Evolutionary conservation across 2,113 vertebrate genomes (phyloP), one percentile per base, ranked within the genome.

Genomic region (Himantopus leucocephalus): DNA sequence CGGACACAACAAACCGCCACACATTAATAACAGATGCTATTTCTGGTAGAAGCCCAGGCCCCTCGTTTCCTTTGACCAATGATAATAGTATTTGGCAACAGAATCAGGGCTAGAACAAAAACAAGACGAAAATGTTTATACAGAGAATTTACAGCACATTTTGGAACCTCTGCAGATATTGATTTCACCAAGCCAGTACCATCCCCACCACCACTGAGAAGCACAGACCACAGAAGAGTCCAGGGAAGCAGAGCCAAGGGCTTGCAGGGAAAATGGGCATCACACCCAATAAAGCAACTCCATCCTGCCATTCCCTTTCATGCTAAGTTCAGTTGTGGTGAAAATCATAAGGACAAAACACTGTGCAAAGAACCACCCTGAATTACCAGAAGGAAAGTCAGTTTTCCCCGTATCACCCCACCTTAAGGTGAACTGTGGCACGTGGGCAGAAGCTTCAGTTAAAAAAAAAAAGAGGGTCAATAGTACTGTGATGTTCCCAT

Each of bases 21-120:
- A 52, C 15, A 5, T 52, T 58, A 89, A 77, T 47, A 63, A 92
- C 80, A 92, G 68, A 78, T 87, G 53, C 80, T 91, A 95, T 85
- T 97, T 90, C 84, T 92, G 84, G 81, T 41, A 80, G 66, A 79
- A 79, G 81, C 35, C 53, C n/a, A 58, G 77, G 84, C 58, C 74
- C 58, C 85, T 71, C 3, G 1, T 58, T 93, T 95, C 87, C 84
- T 97, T 90, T 88, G 66, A 70, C 77, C 58, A 86, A 32, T 11
- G 50, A 64, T 60, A 79, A 82, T 32, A 92, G 58, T 17, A 87
- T 87, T 74, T 92, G 68, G 91, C 90, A 96, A 95, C 48, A 93
- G 39, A 53, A 90, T 48, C 24, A 53, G n/a, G 12, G 83, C 70
- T 68, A 90, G 45, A 77, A 95, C 55, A 84, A 89, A 93, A 94